Conservation (phyloP, 2,888 invertebrate genomes). For the Dasypolia templi region DNA sequence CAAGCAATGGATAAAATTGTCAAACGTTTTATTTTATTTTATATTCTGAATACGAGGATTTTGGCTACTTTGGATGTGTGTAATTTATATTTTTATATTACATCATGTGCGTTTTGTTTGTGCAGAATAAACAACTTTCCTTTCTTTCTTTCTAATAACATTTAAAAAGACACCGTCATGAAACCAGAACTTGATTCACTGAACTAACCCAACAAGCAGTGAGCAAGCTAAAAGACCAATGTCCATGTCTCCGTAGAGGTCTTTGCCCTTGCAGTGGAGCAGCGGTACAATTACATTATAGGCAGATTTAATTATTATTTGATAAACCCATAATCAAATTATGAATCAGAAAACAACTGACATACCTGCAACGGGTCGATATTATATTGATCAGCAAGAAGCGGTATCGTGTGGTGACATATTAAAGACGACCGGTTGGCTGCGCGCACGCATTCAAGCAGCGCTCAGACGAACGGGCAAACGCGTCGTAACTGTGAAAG, state of each 20-base stretch:
- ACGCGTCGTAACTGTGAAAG: slow-evolving; percentile 55
- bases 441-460: slow-evolving; percentile 54
- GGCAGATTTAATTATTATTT: neutral
- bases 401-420: slow-evolving; percentile 30
- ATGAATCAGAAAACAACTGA: neutral
- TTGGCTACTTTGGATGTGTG: too few species aligned
- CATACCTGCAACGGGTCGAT: neutral
- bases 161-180: neutral
- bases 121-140: too few species aligned
- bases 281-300: neutral
- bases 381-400: slow-evolving; percentile 32
- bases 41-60: too few species aligned
- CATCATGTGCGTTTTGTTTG: too few species aligned
- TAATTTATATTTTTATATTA: too few species aligned
- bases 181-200: neutral
- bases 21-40: too few species aligned
- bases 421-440: slow-evolving; percentile 49
- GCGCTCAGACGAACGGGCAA: slow-evolving; percentile 29
- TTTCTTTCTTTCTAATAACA: too few species aligned
- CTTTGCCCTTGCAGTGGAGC: neutral
- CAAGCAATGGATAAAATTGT: too few species aligned
- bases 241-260: neutral
- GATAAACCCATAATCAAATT: neutral
- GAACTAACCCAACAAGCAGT: neutral
- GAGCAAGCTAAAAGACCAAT: neutral